Percentiles rank a stretch among this genome's conserved stretches.
These are phyloP conservation scores for Eustalomyia histrio DNA, from an alignment of 2,888 invertebrate species.

Conservation along the genomic window DNA sequence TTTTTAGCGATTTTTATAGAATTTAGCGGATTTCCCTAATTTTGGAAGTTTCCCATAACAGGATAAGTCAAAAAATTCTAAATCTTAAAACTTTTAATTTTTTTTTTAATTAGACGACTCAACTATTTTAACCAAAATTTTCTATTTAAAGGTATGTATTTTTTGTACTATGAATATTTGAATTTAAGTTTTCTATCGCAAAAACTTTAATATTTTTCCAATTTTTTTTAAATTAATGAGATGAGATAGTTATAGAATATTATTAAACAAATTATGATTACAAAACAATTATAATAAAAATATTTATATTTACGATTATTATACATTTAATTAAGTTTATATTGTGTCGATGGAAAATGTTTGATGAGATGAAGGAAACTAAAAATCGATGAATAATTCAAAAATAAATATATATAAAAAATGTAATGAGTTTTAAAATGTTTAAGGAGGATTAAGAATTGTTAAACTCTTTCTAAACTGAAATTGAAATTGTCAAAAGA, in stretches of 20 bases:
- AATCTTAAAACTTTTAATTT: no score
- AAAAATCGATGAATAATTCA: background rate
- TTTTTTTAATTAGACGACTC: no score
- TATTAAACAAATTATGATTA: background rate
- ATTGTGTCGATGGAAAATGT: background rate
- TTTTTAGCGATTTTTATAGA: no score
- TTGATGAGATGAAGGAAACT: no score
- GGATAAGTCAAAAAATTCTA: no score
- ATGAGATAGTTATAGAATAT: background rate
- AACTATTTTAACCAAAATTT: no score
- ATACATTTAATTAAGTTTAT: background rate
- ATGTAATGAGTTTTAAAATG: background rate
- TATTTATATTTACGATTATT: background rate
- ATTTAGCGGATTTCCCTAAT: no score
- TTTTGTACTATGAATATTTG: conserved; percentile 48
- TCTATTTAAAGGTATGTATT: no score
- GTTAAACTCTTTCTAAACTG: no score
- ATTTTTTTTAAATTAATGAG: conserved; percentile 17
- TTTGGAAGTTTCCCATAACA: no score
- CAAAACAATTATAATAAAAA: background rate
- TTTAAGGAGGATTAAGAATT: background rate
- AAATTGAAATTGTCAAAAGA: no score
- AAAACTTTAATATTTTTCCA: conserved; percentile 45
- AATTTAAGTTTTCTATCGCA: conserved; percentile 45
- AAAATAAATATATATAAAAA: background rate